phyloP scores from a whole-genome alignment of 1,140 invertebrate species.

The Drosophila simulans region DNA sequence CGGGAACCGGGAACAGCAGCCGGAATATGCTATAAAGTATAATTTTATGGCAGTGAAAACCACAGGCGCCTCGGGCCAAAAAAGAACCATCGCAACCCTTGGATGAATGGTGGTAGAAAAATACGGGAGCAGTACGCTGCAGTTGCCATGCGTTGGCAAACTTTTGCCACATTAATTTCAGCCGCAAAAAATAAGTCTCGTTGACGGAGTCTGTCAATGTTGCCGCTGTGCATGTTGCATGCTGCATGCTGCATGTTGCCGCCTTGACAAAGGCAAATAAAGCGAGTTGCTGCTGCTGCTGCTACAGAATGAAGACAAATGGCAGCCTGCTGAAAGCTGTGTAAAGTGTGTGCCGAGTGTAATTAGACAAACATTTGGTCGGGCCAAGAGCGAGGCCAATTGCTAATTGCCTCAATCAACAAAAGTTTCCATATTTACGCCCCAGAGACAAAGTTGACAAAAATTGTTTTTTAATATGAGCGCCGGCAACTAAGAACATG shows the following conservation, averaged over 20 bases:
- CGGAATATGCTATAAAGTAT: constrained; percentile 69
- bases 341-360: constrained; percentile 67
- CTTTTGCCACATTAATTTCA: constrained; percentile 79
- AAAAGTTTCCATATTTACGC: constrained; percentile 48
- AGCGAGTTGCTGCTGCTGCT: constrained; percentile 31
- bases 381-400: constrained; percentile 57
- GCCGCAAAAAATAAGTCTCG: constrained; percentile 37
- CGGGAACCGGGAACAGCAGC: constrained; percentile 21
- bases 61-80: constrained; percentile 32
- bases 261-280: constrained; percentile 76
- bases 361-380: constrained; percentile 82
- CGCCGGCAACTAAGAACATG: too few species aligned
- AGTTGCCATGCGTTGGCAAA: constrained; percentile 54
- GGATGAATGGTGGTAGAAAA: neutral
- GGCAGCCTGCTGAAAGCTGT: constrained; percentile 78
- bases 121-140: constrained; percentile 13
- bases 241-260: constrained; percentile 49
- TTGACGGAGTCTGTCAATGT: constrained; percentile 61
- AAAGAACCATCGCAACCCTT: constrained; percentile 56
- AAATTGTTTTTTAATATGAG: constrained; percentile 41
- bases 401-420: constrained; percentile 83
- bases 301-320: constrained; percentile 80
- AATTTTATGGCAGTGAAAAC: constrained; percentile 73
- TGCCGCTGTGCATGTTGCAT: constrained; percentile 47
- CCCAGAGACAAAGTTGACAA: constrained; percentile 21